These are phyloP conservation scores for Tenebrio molitor DNA, from an alignment of 1,140 invertebrate species.

Conservation along the genomic window DNA sequence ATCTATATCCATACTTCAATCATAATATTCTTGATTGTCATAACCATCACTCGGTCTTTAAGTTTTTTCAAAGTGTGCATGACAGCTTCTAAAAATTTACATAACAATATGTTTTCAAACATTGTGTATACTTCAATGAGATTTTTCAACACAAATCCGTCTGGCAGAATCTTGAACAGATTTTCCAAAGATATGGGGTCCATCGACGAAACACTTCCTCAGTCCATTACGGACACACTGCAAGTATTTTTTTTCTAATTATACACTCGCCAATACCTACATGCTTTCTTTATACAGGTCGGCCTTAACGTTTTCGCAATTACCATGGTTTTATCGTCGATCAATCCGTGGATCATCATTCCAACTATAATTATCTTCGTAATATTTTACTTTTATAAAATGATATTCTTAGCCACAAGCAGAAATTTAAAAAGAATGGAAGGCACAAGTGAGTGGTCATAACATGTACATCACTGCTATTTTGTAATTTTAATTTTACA, in stretches of 20 bases:
- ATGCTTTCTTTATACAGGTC: slow-evolving; percentile 9
- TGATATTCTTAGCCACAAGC: slow-evolving; percentile 83
- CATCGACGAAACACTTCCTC: slow-evolving; percentile 87
- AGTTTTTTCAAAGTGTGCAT: slow-evolving; percentile 83
- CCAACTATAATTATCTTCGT: slow-evolving; percentile 15
- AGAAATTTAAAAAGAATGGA: slow-evolving; percentile 87
- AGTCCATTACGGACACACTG: slow-evolving; percentile 80
- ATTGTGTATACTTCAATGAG: slow-evolving; percentile 85
- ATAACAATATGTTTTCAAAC: slow-evolving; percentile 86
- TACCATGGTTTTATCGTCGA: not conserved
- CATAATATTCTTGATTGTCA: slow-evolving; percentile 66
- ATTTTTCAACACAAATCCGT: slow-evolving; percentile 90
- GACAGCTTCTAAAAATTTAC: slow-evolving; percentile 72
- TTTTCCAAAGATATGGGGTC: slow-evolving; percentile 83
- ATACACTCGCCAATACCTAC: too few species aligned
- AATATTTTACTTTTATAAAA: slow-evolving; percentile 70
- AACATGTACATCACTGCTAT: not conserved
- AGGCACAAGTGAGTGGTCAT: slow-evolving; percentile 76
- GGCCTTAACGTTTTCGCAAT: slow-evolving; percentile 29
- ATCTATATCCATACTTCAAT: slow-evolving; percentile 66
- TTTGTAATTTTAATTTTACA: slow-evolving; percentile 9
- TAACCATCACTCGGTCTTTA: slow-evolving; percentile 75
- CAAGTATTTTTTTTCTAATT: slow-evolving; percentile 65
- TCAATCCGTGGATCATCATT: slow-evolving; percentile 34
- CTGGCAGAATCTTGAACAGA: slow-evolving; percentile 80